These are phyloP conservation scores for Phengaris alcon DNA, from an alignment of 2,888 invertebrate species.

Conservation along the genomic window DNA sequence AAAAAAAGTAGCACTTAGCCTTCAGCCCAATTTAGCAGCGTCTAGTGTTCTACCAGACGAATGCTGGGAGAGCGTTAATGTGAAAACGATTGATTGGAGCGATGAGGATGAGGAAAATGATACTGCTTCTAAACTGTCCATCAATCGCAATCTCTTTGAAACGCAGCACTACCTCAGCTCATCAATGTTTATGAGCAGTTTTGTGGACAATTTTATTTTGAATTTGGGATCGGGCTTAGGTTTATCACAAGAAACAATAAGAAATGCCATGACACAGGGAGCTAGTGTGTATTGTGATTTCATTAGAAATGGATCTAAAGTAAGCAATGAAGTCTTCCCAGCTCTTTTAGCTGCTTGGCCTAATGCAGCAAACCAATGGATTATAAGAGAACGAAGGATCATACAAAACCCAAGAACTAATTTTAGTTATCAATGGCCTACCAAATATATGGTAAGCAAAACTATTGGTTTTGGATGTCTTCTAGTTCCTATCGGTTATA, in stretches of 20 bases:
- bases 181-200: conserved; percentile 83
- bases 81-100: conserved; percentile 62
- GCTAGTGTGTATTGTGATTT: conserved; percentile 83
- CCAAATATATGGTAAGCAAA: conserved; percentile 81
- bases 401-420: conserved; percentile 79
- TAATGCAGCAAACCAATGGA: conserved; percentile 83
- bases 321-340: conserved; percentile 84
- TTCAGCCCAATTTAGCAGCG: conserved; percentile 58
- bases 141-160: conserved; percentile 63
- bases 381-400: conserved; percentile 78
- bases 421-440: conserved; percentile 84
- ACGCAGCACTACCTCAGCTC: conserved; percentile 81
- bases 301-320: conserved; percentile 59
- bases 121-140: conserved; percentile 52
- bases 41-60: conserved; percentile 75
- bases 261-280: conserved; percentile 80
- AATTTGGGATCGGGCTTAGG: conserved; percentile 80
- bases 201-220: conserved; percentile 81
- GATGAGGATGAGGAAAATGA: conserved; percentile 65
- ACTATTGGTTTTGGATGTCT: conserved; percentile 83
- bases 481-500: conserved; percentile 84
- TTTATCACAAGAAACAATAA: conserved; percentile 75
- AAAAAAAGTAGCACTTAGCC: conserved; percentile 71
- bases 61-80: conserved; percentile 70
- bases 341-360: conserved; percentile 87